phyloP scores from a whole-genome alignment of 2,888 invertebrate species.

The Erebia palarica region DNA sequence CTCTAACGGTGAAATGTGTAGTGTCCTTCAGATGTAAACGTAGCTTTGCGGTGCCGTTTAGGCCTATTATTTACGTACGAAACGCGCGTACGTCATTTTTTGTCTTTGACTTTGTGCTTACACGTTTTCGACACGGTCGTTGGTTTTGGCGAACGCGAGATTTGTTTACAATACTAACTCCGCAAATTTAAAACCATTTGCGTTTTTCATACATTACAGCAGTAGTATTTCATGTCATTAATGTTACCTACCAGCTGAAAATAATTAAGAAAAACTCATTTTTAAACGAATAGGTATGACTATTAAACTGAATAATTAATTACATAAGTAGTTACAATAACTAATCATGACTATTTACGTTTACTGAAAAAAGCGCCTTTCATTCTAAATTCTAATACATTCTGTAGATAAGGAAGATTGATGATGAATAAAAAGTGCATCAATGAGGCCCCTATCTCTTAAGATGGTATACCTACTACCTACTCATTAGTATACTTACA shows the following conservation, averaged over 20 bases:
- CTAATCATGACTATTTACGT: background rate
- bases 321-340: too few relatives aligned
- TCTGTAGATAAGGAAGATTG: background rate
- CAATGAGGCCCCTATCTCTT: background rate
- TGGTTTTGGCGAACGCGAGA: too few relatives aligned
- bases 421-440: background rate
- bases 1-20: constrained; percentile 49
- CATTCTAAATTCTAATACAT: background rate
- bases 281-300: too few relatives aligned
- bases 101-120: background rate
- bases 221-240: too few relatives aligned
- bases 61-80: constrained; percentile 24
- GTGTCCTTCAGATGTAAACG: constrained; percentile 41
- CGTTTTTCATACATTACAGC: too few relatives aligned
- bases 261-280: too few relatives aligned
- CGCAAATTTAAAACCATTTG: too few relatives aligned
- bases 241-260: too few relatives aligned
- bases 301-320: too few relatives aligned
- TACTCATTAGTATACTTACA: constrained; percentile 2
- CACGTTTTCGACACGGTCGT: too few relatives aligned
- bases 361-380: background rate
- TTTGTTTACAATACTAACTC: too few relatives aligned
- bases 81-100: background rate
- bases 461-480: background rate
- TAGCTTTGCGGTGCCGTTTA: constrained; percentile 33